Evolutionary conservation across 2,888 invertebrate species (phyloP).

Genomic region (Cheiracanthium punctorium): DNA sequence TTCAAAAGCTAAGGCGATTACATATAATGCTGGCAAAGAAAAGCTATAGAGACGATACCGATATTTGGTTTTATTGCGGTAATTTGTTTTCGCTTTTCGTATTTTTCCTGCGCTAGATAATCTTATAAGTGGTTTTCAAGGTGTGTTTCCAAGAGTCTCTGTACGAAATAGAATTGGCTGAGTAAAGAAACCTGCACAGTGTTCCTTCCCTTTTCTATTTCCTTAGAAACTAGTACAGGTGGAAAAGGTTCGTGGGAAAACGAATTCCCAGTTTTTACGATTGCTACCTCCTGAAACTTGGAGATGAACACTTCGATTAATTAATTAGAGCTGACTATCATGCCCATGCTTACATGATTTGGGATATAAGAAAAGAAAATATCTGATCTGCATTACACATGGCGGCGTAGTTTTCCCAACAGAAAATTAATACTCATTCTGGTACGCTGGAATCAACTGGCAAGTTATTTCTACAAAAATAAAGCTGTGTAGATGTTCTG

Average conservation of each 20-base stretch:
- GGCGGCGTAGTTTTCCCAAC: too few relatives aligned
- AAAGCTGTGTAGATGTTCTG: too few relatives aligned
- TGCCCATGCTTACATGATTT: background rate
- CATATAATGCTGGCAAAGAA: constrained; percentile 47
- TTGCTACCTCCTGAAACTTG: constrained; percentile 31
- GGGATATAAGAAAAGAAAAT: background rate
- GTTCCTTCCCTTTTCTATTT: constrained; percentile 33
- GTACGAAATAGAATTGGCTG: constrained; percentile 61
- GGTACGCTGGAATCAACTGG: too few relatives aligned
- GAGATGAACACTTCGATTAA: background rate
- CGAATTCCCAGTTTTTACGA: constrained; percentile 51
- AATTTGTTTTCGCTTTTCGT: constrained; percentile 60
- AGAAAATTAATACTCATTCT: too few relatives aligned
- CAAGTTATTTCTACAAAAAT: too few relatives aligned
- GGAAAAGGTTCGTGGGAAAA: constrained; percentile 27
- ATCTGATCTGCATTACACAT: too few relatives aligned
- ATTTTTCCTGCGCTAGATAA: constrained; percentile 58
- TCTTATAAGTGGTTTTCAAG: constrained; percentile 69
- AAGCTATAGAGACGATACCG: constrained; percentile 59
- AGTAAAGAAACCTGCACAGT: constrained; percentile 38
- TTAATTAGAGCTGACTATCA: background rate
- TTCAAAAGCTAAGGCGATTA: constrained; percentile 66
- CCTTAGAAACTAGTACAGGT: constrained; percentile 34
- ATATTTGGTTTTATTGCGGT: constrained; percentile 60
- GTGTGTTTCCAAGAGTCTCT: constrained; percentile 50